Evolutionary conservation across 37 sponge, comb jelly and placozoan genomes (phyloP).

Genomic region (Petrosia ficiformis): DNA sequence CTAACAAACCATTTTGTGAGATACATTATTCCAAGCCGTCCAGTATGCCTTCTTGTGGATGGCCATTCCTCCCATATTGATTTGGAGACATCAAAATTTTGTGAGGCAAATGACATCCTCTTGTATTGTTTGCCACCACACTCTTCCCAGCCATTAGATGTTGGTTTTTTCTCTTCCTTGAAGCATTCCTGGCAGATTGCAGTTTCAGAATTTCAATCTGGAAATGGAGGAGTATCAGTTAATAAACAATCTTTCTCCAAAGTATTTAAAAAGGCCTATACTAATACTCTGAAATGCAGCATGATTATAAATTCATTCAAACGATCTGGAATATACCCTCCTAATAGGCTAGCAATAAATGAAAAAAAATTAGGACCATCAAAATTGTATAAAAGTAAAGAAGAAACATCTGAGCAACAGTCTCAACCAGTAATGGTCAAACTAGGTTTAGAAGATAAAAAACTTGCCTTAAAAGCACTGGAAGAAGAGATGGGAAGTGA

Average conservation of each 20-base stretch:
- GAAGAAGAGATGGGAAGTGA: too few relatives aligned
- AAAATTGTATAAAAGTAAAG: too few relatives aligned
- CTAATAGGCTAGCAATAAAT: too few relatives aligned
- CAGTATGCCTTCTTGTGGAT: slow-evolving; percentile 23
- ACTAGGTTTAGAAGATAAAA: too few relatives aligned
- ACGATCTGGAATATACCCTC: too few relatives aligned
- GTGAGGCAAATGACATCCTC: slow-evolving; percentile 14
- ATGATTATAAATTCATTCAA: too few relatives aligned
- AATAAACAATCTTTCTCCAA: neutral
- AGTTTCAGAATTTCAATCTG: too few relatives aligned
- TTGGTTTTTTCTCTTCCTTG: slow-evolving; percentile 1
- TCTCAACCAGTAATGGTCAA: too few relatives aligned
- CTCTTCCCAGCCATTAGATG: slow-evolving; percentile 16
- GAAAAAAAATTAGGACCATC: too few relatives aligned
- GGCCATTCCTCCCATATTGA: slow-evolving; percentile 33
- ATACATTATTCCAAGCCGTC: neutral
- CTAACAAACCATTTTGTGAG: slow-evolving; percentile 38
- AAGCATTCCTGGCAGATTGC: neutral
- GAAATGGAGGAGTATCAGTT: neutral
- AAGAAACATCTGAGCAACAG: too few relatives aligned
- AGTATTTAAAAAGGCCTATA: slow-evolving; percentile 8
- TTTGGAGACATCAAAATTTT: slow-evolving; percentile 26
- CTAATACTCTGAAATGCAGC: too few relatives aligned
- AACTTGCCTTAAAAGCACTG: too few relatives aligned
- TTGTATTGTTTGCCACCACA: slow-evolving; percentile 19